phyloP scores from a whole-genome alignment of 2,888 invertebrate genomes.

The Nematopogon swammerdamellus region DNA sequence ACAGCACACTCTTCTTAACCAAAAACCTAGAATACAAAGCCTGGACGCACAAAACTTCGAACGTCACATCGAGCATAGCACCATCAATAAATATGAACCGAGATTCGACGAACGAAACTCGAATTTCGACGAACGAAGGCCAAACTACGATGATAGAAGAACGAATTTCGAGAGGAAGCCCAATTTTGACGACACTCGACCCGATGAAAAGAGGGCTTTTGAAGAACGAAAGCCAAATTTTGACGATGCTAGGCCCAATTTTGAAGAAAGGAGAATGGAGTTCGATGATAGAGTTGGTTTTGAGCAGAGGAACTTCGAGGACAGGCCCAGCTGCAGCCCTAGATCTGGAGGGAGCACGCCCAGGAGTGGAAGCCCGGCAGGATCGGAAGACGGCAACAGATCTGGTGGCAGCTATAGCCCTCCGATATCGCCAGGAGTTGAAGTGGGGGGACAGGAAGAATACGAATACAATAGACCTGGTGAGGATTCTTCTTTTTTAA shows the following conservation, averaged over 20 bases:
- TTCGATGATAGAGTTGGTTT: neutral
- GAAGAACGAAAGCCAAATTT: slow-evolving; percentile 14
- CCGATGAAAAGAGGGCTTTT: slow-evolving; percentile 12
- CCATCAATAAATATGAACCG: slow-evolving; percentile 32
- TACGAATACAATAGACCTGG: slow-evolving; percentile 44
- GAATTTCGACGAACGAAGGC: slow-evolving; percentile 17
- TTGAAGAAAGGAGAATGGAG: neutral
- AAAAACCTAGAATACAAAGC: slow-evolving; percentile 32
- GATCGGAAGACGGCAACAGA: slow-evolving; percentile 56
- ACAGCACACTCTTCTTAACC: slow-evolving; percentile 28
- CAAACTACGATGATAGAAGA: slow-evolving; percentile 1
- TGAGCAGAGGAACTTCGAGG: slow-evolving; percentile 22
- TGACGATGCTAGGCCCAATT: neutral
- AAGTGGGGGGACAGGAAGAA: slow-evolving; percentile 55
- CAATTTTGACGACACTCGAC: neutral
- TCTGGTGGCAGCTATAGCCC: slow-evolving; percentile 73
- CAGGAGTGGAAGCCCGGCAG: slow-evolving; percentile 35
- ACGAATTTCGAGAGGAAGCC: neutral
- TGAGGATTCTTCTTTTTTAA: slow-evolving; percentile 18
- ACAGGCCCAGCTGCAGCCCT: slow-evolving; percentile 8
- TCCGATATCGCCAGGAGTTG: slow-evolving; percentile 82
- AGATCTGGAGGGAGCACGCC: slow-evolving; percentile 29
- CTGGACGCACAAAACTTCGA: slow-evolving; percentile 36
- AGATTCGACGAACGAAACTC: slow-evolving; percentile 10
- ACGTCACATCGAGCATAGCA: slow-evolving; percentile 41